Evolutionary conservation across 2,113 vertebrate species (phyloP).

Genomic region (Anhinga rufa): DNA sequence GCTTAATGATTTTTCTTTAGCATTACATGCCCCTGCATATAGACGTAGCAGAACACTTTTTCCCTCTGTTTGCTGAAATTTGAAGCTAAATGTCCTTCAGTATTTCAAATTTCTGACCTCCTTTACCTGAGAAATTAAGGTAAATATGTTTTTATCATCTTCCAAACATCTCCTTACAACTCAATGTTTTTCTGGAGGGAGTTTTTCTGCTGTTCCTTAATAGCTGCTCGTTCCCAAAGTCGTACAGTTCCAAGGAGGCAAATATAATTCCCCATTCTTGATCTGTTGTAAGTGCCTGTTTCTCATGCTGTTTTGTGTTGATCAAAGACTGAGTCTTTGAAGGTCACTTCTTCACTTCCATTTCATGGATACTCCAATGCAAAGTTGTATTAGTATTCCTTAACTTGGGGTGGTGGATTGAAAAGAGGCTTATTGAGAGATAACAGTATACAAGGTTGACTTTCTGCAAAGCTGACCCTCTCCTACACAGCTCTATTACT

Average conservation of each 20-base stretch:
- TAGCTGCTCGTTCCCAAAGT: neutral
- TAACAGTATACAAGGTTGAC: neutral
- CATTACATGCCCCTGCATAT: neutral
- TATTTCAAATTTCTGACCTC: neutral
- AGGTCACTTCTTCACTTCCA: neutral
- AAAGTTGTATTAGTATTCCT: neutral
- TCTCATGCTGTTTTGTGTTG: neutral
- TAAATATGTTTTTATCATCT: neutral
- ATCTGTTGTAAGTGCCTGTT: neutral
- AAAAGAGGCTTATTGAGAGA: neutral
- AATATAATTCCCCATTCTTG: neutral
- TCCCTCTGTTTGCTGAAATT: neutral
- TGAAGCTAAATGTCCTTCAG: neutral
- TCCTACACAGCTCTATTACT: neutral
- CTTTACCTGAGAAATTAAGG: neutral
- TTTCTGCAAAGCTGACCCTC: neutral
- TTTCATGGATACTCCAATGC: neutral
- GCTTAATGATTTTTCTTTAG: neutral
- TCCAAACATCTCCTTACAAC: neutral
- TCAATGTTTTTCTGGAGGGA: neutral
- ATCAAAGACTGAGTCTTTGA: neutral
- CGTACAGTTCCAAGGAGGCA: neutral
- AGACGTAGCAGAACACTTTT: neutral
- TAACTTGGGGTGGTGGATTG: neutral
- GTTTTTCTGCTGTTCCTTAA: neutral